Evolutionary conservation across 2,113 vertebrate genomes (phyloP), one percentile per base, ranked within the genome.

Genomic region (Vombatus ursinus): DNA sequence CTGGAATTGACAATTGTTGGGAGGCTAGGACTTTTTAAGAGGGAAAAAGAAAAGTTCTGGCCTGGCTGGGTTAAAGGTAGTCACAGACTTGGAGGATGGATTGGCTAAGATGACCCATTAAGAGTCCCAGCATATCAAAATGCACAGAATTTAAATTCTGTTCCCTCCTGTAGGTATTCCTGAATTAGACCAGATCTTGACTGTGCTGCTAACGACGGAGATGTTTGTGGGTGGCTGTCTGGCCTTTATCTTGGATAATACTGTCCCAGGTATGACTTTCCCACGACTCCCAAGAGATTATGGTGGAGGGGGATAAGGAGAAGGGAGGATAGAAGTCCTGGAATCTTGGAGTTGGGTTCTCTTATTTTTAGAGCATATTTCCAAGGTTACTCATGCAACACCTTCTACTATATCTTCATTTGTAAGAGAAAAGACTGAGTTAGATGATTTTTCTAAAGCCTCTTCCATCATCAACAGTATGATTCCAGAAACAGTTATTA

Each of bases 141-240:
- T 44, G 16, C n/a, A 44, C 37, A 84, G 19, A 84, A 84, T 44
- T 84, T 84, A 44, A 44, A 44, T 23, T 28, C 22, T 31, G 8
- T 24, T 8, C 92, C 93, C 92, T 89, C 89, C 92, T 50, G 16
- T 98, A 99, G 99, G 99, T 84, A 92, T 99, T 91, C 92, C 98
- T 8, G 99, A 99, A 97, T 96, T 99, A 94, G 99, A 99, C 98
- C 99, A 99, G 98, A 99, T 99, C 95, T 98, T 99, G 95, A 99
- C 99, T 0, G 99, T 99, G 97, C 99, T 99, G 96, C 98, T 99
- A 89, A 99, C 99, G 23, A 99, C 99, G 0, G 99, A 99, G 97
- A 99, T 99, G 99, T 99, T 99, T 91, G 99, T 99, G 0, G 99
- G 99, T 37, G 99, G 99, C 0, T 99, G 99, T 97, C 97, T 99